Percentiles rank a stretch among this genome's conserved stretches.
These are phyloP conservation scores for Notothenia coriiceps DNA, from an alignment of 2,113 vertebrate species.

Conservation along the genomic window DNA sequence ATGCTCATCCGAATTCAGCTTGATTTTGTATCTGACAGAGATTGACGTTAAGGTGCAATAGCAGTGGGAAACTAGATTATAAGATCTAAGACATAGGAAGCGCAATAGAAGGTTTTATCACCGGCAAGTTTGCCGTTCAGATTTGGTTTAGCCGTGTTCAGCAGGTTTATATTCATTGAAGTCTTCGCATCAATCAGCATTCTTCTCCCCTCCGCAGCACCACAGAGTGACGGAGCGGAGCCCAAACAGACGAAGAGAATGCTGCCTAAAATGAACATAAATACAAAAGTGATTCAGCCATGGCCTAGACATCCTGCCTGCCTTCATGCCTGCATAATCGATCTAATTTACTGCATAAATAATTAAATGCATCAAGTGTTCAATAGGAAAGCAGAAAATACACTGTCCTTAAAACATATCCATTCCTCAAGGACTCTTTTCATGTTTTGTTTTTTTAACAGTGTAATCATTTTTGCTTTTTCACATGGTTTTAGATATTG, in stretches of 20 bases:
- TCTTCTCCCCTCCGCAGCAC: constrained; percentile 42
- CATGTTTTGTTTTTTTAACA: too few relatives aligned
- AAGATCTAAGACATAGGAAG: constrained; percentile 50
- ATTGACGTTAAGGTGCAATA: constrained; percentile 84
- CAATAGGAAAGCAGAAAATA: constrained; percentile 63
- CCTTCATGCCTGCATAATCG: constrained; percentile 65
- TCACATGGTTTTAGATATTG: constrained; percentile 5
- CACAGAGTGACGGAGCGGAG: constrained; percentile 52
- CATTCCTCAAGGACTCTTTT: constrained; percentile 2
- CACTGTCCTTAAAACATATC: constrained; percentile 1
- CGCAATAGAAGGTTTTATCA: constrained; percentile 50
- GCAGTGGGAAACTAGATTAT: constrained; percentile 59
- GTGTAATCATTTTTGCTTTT: constrained; percentile 2
- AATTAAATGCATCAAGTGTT: constrained; percentile 69
- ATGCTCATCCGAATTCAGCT: constrained; percentile 90
- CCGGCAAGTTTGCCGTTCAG: constrained; percentile 36
- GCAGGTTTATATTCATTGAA: constrained; percentile 61
- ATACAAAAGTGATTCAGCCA: constrained; percentile 63
- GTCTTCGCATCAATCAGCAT: constrained; percentile 68
- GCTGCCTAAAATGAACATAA: constrained; percentile 64
- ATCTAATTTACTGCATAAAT: constrained; percentile 74
- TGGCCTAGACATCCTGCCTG: constrained; percentile 58
- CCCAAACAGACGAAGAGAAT: constrained; percentile 51
- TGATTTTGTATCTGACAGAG: constrained; percentile 90
- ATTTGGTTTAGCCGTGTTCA: constrained; percentile 57